Evolutionary conservation across 2,888 invertebrate genomes (phyloP).

Genomic region (Rhagium mordax): DNA sequence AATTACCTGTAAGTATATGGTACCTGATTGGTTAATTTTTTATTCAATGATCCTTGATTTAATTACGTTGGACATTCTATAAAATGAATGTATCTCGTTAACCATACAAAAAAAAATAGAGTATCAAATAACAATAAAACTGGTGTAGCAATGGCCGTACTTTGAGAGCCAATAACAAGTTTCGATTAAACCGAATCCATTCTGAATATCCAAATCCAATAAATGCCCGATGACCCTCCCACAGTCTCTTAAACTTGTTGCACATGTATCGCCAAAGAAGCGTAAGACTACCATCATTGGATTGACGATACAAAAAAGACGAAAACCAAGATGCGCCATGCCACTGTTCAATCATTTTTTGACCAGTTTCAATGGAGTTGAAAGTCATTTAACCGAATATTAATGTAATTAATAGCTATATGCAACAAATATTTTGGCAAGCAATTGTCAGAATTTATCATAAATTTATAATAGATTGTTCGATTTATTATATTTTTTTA

Average conservation of each 20-base stretch:
- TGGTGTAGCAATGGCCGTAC: constrained; percentile 2
- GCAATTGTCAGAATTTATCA: too few species aligned
- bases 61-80: too few species aligned
- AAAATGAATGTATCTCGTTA: neutral
- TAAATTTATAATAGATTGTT: too few species aligned
- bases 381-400: neutral
- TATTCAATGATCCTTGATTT: too few species aligned
- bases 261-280: constrained; percentile 5
- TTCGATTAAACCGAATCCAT: neutral
- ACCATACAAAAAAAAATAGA: neutral
- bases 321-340: neutral
- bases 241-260: neutral
- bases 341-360: neutral
- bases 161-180: constrained; percentile 4
- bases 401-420: neutral
- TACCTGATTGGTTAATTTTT: too few species aligned
- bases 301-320: neutral
- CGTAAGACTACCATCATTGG: neutral
- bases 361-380: neutral
- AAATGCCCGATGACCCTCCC: neutral
- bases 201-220: constrained; percentile 7
- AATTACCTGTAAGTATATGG: too few species aligned
- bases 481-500: too few species aligned
- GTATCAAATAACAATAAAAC: neutral
- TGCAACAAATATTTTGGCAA: too few species aligned